Conservation (phyloP, 1,140 invertebrate species). For the Dreissena rostriformis region DNA sequence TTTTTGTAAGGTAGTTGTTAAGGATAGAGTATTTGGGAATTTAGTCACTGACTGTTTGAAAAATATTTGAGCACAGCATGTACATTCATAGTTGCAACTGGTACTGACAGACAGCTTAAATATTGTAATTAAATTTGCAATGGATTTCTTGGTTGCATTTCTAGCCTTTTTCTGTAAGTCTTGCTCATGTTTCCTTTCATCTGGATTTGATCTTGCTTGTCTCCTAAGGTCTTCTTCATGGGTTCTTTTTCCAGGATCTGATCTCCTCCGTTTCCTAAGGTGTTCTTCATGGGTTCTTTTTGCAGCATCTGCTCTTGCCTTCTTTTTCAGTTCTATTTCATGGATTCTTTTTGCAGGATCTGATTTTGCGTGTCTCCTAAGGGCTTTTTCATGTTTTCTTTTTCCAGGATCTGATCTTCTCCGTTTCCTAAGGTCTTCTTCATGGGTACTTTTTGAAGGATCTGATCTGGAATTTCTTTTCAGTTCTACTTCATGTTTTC, state of each 20-base stretch:
- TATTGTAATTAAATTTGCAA: neutral
- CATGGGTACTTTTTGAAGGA: neutral
- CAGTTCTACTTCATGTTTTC: slow-evolving; percentile 1
- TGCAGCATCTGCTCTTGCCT: neutral
- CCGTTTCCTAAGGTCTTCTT: neutral
- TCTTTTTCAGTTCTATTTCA: neutral
- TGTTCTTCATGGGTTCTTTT: neutral
- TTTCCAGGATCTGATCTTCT: neutral
- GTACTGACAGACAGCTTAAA: neutral
- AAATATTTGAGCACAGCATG: slow-evolving; percentile 15
- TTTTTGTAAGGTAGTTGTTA: neutral
- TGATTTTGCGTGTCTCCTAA: neutral
- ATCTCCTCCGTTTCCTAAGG: neutral
- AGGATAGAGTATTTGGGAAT: neutral
- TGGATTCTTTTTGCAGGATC: neutral
- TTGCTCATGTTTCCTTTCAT: neutral
- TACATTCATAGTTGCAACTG: slow-evolving; percentile 20
- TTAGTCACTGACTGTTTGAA: slow-evolving; percentile 24
- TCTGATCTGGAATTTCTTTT: neutral
- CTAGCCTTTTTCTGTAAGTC: slow-evolving; percentile 11
- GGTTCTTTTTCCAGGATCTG: neutral
- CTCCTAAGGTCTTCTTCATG: neutral
- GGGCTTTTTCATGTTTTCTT: neutral
- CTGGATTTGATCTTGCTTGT: neutral
- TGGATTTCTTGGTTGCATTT: neutral